A percentile compares a stretch with the other conserved stretches of the same genome.
Evolutionary conservation across 2,797 vertebrate species (phyloP).

Genomic region (Moxostoma hubbsi): DNA sequence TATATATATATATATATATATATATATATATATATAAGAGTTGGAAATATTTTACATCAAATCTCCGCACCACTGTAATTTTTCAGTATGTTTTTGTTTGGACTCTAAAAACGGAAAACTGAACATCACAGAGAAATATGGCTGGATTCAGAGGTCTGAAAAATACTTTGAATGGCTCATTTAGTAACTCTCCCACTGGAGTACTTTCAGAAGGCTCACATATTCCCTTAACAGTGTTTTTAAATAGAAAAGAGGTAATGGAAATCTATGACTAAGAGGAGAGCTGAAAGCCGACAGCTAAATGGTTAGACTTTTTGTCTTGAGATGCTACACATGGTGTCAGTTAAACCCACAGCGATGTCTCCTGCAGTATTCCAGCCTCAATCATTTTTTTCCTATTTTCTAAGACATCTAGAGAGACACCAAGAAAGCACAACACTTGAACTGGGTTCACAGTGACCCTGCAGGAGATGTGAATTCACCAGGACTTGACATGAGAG

Average conservation of each 20-base stretch:
- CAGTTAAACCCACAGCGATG: not conserved
- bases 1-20: no score
- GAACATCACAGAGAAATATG: not conserved
- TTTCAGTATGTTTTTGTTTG: constrained; percentile 1
- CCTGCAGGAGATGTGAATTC: no score
- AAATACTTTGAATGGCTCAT: constrained; percentile 20
- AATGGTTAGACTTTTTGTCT: not conserved
- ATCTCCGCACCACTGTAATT: not conserved
- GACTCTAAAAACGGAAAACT: not conserved
- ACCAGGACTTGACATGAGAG: no score
- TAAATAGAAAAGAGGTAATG: constrained; percentile 49
- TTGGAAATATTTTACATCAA: constrained; percentile 14
- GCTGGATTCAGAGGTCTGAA: constrained; percentile 1
- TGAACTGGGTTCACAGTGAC: no score
- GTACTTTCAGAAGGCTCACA: constrained; percentile 21
- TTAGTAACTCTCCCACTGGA: constrained; percentile 19
- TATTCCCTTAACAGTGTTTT: constrained; percentile 43
- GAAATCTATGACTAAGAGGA: constrained; percentile 43
- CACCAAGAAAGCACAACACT: no score
- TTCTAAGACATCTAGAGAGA: no score
- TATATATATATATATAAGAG: no score
- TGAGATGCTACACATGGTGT: constrained; percentile 1
- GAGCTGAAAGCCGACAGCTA: not conserved
- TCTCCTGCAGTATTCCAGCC: no score
- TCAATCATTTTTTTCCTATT: no score